Conservation (phyloP, 1,140 invertebrate species). For the Cotesia typhae region DNA sequence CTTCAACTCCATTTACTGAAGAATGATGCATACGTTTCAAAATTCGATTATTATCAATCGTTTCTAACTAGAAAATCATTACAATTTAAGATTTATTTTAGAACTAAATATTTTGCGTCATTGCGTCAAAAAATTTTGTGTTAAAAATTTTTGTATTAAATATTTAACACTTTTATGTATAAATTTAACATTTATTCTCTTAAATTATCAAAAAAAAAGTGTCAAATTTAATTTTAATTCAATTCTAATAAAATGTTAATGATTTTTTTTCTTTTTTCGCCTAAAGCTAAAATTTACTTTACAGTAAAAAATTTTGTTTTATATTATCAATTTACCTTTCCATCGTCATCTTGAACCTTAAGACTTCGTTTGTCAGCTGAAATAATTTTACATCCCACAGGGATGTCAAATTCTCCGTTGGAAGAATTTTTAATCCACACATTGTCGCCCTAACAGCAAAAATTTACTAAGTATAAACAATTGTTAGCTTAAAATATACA, state of each 20-base stretch:
- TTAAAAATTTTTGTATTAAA: no score
- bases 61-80: slow-evolving; percentile 76
- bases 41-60: slow-evolving; percentile 90
- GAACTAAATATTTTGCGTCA: no score
- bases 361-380: slow-evolving; percentile 92
- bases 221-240: no score
- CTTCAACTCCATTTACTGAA: slow-evolving; percentile 97
- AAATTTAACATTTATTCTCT: no score
- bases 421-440: slow-evolving; percentile 98
- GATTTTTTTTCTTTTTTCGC: no score
- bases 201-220: no score
- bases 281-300: no score
- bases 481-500: not conserved
- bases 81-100: not conserved
- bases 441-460: slow-evolving; percentile 84
- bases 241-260: no score
- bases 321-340: slow-evolving; percentile 68
- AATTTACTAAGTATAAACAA: not conserved
- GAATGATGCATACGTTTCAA: slow-evolving; percentile 99
- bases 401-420: slow-evolving; percentile 93
- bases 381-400: slow-evolving; percentile 93
- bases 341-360: slow-evolving; percentile 94
- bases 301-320: no score
- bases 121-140: no score
- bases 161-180: no score